Evolutionary conservation across 2,888 invertebrate genomes (phyloP), one percentile per base, ranked within the genome.

Genomic region (Caenorhabditis panamensis): DNA sequence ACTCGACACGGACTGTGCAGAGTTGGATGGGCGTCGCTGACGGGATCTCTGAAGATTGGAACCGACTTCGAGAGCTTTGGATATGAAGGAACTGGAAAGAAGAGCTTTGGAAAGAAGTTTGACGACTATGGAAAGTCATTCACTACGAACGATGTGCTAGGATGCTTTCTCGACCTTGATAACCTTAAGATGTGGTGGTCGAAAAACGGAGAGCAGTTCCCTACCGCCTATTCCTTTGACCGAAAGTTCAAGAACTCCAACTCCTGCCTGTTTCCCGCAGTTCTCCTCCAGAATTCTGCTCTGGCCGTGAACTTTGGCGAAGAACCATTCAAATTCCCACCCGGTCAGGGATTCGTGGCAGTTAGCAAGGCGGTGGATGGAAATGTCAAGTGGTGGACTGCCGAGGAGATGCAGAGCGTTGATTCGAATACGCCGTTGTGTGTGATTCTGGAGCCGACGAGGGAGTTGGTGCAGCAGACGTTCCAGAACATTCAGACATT

Each of bases 11-110:
- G 99, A 0, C 92, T 99, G 22, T 98, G 98, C 91, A 93, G 99
- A 72, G 95, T 99, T 11, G 99, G 99, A 0, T 99, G 97, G 97
- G 95, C 97, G 0, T 95, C 96, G 0, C 93, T 94, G 80, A 93
- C 95, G 93, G 97, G 96, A 6, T 93, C 93, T 63, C 92, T 97
- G 44, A 97, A 98, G 92, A 93, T 99, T 59, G 99, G 97, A 53
- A 97, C 96, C 28, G 96, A 96, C 88, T 93, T 94, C 85, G 93
- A 94, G 88, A 96, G 98, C 1, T 99, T 94, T 93, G 99, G 99
- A 0, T 99, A 95, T 92, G 99, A 99, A 82, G 99, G 98, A 16
- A 99, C 99, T 0, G 99, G 98, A 5, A 99, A 98, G 92, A 99
- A 98, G 91, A 97, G 97, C 0, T 95, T 95, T 92, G 94, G 94